These are phyloP conservation scores for Lethrus apterus DNA, from an alignment of 1,140 invertebrate genomes.

Conservation along the genomic window DNA sequence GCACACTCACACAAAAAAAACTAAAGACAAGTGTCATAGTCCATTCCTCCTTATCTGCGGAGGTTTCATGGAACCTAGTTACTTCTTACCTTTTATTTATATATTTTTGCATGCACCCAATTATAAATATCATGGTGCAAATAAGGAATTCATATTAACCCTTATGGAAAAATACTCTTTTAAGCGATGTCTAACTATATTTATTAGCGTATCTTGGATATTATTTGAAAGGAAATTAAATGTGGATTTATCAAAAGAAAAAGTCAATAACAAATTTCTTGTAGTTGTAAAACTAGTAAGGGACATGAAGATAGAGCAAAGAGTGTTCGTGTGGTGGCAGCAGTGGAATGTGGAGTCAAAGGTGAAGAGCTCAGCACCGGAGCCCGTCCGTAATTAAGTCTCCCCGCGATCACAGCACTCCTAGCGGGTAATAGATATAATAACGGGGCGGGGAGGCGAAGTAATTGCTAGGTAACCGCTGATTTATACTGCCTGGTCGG, in stretches of 20 bases:
- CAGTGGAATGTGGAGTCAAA: constrained; percentile 39
- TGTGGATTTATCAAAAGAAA: constrained; percentile 8
- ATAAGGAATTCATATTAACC: too few relatives aligned
- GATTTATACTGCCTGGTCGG: constrained; percentile 35
- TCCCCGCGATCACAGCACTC: constrained; percentile 37
- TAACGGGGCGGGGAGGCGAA: constrained; percentile 37
- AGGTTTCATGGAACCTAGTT: too few relatives aligned
- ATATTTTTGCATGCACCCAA: not conserved
- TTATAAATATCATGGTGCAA: not conserved
- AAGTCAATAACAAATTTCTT: constrained; percentile 12
- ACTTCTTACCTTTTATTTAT: not conserved
- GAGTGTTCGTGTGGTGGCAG: constrained; percentile 15
- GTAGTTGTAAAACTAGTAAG: constrained; percentile 9
- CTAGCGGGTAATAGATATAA: constrained; percentile 42
- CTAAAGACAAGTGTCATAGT: too few relatives aligned
- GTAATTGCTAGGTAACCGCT: constrained; percentile 39
- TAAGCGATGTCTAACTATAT: too few relatives aligned
- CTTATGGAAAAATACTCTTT: too few relatives aligned
- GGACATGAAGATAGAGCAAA: constrained; percentile 13
- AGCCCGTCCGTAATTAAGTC: constrained; percentile 40
- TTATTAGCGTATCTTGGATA: not conserved
- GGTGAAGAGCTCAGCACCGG: constrained; percentile 34
- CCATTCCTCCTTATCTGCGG: too few relatives aligned
- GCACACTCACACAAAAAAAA: too few relatives aligned
- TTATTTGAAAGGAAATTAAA: constrained; percentile 10